Evolutionary conservation across 2,888 invertebrate genomes (phyloP).

Genomic region (Tinea trinotella): DNA sequence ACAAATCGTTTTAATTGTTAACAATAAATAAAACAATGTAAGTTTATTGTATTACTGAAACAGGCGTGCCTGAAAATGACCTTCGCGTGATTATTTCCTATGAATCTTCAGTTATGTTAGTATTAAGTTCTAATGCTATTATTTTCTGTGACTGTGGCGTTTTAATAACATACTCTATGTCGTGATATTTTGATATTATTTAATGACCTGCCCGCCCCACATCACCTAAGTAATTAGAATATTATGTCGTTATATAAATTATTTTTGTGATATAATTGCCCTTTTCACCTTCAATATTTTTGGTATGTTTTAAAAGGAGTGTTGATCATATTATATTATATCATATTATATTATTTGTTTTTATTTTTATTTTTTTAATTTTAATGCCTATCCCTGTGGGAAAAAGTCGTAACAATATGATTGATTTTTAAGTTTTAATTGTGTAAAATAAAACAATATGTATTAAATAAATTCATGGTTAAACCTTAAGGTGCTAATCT

Average conservation of each 20-base stretch:
- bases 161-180: conserved; percentile 11
- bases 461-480: too few relatives aligned
- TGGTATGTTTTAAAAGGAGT: too few relatives aligned
- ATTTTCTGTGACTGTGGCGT: conserved; percentile 13
- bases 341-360: too few relatives aligned
- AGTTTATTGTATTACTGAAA: background rate
- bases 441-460: too few relatives aligned
- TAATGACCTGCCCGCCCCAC: conserved; percentile 10
- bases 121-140: conserved; percentile 9
- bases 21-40: conserved; percentile 4
- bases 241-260: conserved; percentile 9
- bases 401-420: too few relatives aligned
- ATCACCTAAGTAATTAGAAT: background rate
- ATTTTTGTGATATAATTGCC: background rate
- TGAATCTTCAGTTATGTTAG: conserved; percentile 12
- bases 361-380: too few relatives aligned
- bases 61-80: conserved; percentile 17
- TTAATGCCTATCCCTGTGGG: too few relatives aligned
- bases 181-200: conserved; percentile 10
- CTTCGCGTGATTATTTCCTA: conserved; percentile 16
- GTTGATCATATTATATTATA: too few relatives aligned
- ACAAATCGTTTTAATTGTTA: background rate
- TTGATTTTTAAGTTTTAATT: too few relatives aligned
- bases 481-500: too few relatives aligned
- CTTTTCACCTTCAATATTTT: background rate